Evolutionary conservation across 2,113 vertebrate genomes (phyloP).

Genomic region (mouse (Mus musculus)): GRCm39 chr8:123678001-123678500

Average conservation of each 20-base stretch:
- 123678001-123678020: background rate
- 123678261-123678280: background rate
- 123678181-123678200: background rate
- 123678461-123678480: background rate
- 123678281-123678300: background rate
- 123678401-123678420: background rate
- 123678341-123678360: background rate
- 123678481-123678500: background rate
- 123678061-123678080: background rate
- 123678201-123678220: background rate
- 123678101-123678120: background rate
- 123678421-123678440: conserved; percentile 67
- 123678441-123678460: background rate
- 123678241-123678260: background rate
- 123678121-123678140: background rate
- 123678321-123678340: conserved; percentile 5
- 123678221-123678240: background rate
- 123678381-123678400: background rate
- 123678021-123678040: background rate
- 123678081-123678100: background rate
- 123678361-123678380: background rate
- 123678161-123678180: background rate
- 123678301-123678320: conserved; percentile 52
- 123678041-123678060: background rate
- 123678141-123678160: background rate